Percentiles rank a stretch among this genome's conserved stretches.
These are phyloP conservation scores for Drosophila pegasa DNA, from an alignment of 2,888 invertebrate species.

Conservation along the genomic window DNA sequence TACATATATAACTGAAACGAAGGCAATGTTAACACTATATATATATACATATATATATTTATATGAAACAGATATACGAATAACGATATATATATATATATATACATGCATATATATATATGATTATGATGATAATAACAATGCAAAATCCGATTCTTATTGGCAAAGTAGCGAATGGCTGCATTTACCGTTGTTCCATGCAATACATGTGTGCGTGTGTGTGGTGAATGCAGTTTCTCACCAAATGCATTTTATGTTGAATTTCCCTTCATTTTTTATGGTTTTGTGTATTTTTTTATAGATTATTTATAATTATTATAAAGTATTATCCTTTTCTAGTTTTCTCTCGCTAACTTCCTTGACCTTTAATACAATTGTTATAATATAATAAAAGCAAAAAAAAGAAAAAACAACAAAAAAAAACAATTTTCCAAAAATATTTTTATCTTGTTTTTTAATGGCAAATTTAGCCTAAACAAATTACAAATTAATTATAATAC, in stretches of 20 bases:
- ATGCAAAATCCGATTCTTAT: constrained; percentile 22
- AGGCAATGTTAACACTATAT: constrained; percentile 42
- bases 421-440: neutral
- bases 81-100: constrained; percentile 15
- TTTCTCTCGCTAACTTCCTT: constrained; percentile 16
- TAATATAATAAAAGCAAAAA: constrained; percentile 8
- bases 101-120: constrained; percentile 13
- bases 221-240: constrained; percentile 44
- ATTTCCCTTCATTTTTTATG: neutral
- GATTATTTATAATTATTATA: neutral
- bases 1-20: constrained; percentile 22
- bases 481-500: neutral
- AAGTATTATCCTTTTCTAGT: constrained; percentile 32
- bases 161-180: constrained; percentile 43
- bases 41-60: constrained; percentile 16
- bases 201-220: constrained; percentile 3
- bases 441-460: neutral
- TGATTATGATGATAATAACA: constrained; percentile 4
- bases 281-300: constrained; percentile 1
- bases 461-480: neutral
- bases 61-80: constrained; percentile 14
- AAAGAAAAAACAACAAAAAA: neutral
- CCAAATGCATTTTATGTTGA: constrained; percentile 24
- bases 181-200: constrained; percentile 42
- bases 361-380: constrained; percentile 12